Evolutionary conservation across 2,113 vertebrate genomes (phyloP), one percentile per base, ranked within the genome.

Genomic region (Pelmatolapia mariae): DNA sequence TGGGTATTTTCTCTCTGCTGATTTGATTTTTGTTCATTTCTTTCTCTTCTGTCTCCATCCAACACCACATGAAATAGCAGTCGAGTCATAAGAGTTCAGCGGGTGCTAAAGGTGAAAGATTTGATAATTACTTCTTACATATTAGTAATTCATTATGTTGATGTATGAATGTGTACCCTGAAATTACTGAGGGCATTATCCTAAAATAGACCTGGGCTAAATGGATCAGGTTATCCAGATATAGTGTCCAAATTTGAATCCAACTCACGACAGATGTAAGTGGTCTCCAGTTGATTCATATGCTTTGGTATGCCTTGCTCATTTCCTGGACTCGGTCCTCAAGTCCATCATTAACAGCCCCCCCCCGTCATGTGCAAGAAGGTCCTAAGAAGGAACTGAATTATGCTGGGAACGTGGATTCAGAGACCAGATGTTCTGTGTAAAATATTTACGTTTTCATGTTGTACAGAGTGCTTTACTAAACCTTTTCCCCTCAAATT

Each of bases 401-500:
- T 24, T 43, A 68, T 22, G 2, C 36, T 16, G 63, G 63, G 66
- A 43, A 24, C 0, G 0, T 0, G 13, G 12, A 26, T 18, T 73
- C 68, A 2, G 68, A 45, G 13, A 1, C 22, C 68, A 73, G 22
- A 73, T 73, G 2, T 45, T n/a, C 61, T 36, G 61, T 38, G 10
- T 68, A 43, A 43, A 24, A 71, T 24, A 24, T 71, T 71, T 26
- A 71, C 4, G 3, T 43, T 50, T 76, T 50, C 43, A 31, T 31
- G 71, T 8, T 76, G 16, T 18, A 76, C 71, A 11, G 43, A 50
- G 43, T 50, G 10, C 16, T 76, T 76, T 76, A 50, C 40, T 26
- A 73, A 45, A 26, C 38, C 13, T 0, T 16, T 73, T 10, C 12
- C 40, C 13, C 38, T 47, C 0, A 0, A 45, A 45, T 5, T 73